Conservation (phyloP, 2,113 vertebrate genomes). For the Phasianus colchicus region DNA sequence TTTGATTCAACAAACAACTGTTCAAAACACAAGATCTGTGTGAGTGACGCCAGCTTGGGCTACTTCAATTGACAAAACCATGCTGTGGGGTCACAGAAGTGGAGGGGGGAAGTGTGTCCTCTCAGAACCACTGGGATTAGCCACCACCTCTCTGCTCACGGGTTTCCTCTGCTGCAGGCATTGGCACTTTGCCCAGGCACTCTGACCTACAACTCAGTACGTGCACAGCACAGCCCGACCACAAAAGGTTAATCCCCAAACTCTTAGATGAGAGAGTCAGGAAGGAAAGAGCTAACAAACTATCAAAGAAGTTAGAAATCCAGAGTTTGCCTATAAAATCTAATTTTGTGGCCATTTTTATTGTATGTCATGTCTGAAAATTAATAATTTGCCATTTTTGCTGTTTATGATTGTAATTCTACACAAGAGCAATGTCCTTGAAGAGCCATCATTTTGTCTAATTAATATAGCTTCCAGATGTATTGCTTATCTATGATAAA, state of each 20-base stretch:
- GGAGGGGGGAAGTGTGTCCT: neutral
- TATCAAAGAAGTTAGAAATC: neutral
- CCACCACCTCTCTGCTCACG: neutral
- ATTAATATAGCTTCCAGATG: no score
- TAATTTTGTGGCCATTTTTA: neutral
- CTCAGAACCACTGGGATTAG: accelerated
- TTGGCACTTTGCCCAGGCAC: neutral
- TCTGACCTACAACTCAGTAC: accelerated
- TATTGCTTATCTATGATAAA: no score
- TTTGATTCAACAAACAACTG: neutral
- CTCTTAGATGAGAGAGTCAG: neutral
- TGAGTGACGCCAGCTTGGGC: neutral
- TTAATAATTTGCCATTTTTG: no score
- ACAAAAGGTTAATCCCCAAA: neutral
- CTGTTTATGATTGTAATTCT: no score
- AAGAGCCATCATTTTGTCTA: no score
- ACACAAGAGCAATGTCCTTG: no score
- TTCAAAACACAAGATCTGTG: neutral
- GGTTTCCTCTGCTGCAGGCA: neutral
- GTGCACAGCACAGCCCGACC: neutral
- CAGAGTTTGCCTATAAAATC: neutral
- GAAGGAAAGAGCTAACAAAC: neutral
- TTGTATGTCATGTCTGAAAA: no score
- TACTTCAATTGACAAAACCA: neutral
- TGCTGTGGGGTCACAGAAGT: accelerated